These are phyloP conservation scores for Rynchops niger DNA, from an alignment of 2,113 vertebrate species.

Conservation along the genomic window DNA sequence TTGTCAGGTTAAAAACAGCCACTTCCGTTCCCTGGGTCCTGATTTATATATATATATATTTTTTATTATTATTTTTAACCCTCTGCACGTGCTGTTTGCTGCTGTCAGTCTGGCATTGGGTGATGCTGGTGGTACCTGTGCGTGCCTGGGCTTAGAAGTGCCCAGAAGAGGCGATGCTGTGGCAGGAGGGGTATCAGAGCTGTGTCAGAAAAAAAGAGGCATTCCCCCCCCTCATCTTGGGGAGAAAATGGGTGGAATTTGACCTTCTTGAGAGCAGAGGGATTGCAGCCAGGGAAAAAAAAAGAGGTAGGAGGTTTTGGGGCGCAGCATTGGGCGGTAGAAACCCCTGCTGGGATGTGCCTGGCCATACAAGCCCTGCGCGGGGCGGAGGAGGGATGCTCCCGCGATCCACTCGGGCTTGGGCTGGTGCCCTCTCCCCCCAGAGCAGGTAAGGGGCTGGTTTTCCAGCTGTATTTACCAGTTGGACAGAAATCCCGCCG, in stretches of 20 bases:
- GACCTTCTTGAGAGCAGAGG: background rate
- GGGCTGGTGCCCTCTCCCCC: background rate
- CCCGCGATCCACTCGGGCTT: rapidly evolving
- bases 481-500: background rate
- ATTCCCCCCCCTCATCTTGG: background rate
- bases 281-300: background rate
- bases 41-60: background rate
- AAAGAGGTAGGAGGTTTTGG: background rate
- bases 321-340: background rate
- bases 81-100: background rate
- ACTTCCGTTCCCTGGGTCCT: background rate
- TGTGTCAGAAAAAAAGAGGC: background rate
- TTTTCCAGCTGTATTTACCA: background rate
- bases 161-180: background rate
- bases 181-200: background rate
- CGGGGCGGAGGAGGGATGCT: background rate
- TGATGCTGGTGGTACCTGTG: background rate
- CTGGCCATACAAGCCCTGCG: background rate
- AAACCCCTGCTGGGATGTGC: background rate
- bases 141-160: no score
- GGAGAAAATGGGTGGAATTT: background rate
- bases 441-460: background rate
- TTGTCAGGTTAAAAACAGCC: background rate
- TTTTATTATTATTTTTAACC: background rate
- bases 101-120: background rate